These are phyloP conservation scores for Caenorhabditis brenneri DNA, from an alignment of 1,140 invertebrate genomes.

Conservation along the genomic window DNA sequence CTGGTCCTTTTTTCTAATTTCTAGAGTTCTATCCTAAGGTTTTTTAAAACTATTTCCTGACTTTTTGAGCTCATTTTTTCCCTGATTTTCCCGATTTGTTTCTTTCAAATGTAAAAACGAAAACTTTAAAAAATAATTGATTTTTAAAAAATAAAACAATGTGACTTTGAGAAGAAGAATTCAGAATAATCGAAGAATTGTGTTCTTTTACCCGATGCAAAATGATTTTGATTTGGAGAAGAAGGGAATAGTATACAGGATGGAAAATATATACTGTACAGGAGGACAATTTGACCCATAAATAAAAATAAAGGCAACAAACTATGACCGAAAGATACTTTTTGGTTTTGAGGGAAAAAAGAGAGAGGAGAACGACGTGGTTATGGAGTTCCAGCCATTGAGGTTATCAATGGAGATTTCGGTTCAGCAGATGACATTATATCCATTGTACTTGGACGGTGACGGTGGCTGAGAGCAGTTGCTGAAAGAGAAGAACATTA, in stretches of 20 bases:
- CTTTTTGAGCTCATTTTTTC: background rate
- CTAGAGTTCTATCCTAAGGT: background rate
- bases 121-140: background rate
- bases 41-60: background rate
- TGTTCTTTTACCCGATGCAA: constrained; percentile 21
- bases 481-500: background rate
- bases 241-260: background rate
- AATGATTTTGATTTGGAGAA: background rate
- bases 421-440: constrained; percentile 18
- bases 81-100: background rate
- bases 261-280: background rate
- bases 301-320: constrained; percentile 27
- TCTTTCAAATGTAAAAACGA: background rate
- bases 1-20: background rate
- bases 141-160: background rate
- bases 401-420: constrained; percentile 22
- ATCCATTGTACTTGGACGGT: background rate
- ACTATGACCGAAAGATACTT: background rate
- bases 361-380: background rate
- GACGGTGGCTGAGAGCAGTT: background rate
- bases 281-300: constrained; percentile 18
- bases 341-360: background rate
- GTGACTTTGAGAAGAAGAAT: background rate
- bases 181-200: background rate
- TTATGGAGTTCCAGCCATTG: background rate